Evolutionary conservation across 53 echinoderm and acorn worm species (phyloP), one percentile per base, ranked within the genome.

Genomic region (Actinopyga echinites): DNA sequence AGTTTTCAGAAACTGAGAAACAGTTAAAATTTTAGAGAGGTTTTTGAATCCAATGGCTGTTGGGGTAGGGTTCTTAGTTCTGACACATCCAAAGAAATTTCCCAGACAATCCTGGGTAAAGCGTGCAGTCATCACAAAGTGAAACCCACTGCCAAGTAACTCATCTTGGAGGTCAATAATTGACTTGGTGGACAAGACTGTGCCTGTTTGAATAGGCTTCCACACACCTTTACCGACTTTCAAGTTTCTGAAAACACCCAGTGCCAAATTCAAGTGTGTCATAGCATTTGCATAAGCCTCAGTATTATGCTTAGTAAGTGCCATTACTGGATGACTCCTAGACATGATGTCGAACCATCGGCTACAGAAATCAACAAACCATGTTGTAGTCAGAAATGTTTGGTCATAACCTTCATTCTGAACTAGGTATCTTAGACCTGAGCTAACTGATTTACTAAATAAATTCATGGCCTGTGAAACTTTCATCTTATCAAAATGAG

Each of bases 51-150:
- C 91, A 13, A 91, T 52, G n/a, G 87, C 82, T 30, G 84, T 60
- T 57, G 85, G 87, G 24, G 84, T 42, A 23, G 91, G 91, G 55
- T 87, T 91, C 56, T 77, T 86, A 45, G 69, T 36, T 66, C 84
- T 62, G 24, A 90, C 82, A 11, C 73, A 84, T 26, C 80, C 57
- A 63, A 87, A 87, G 17, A 91, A 60, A 82, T 87, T 84, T 29
- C 84, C 82, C 21, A 91, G 56, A 60, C 91, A 91, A 62, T 88
- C 91, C 37, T 88, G 80, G 9, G 84, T 86, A 2, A 87, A 60
- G 26, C 91, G 19, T 10, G 84, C 68, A 28, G 87, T 87, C 8
- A 87, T 43, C 25, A 91, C 69, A 60, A 71, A 91, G 40, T 63
- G 43, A 44, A 83, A 83, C 6, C 91, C 87, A 10, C 65, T 34